These are phyloP conservation scores for Scaptomyza flava DNA, from an alignment of 2,888 invertebrate species.

Conservation along the genomic window DNA sequence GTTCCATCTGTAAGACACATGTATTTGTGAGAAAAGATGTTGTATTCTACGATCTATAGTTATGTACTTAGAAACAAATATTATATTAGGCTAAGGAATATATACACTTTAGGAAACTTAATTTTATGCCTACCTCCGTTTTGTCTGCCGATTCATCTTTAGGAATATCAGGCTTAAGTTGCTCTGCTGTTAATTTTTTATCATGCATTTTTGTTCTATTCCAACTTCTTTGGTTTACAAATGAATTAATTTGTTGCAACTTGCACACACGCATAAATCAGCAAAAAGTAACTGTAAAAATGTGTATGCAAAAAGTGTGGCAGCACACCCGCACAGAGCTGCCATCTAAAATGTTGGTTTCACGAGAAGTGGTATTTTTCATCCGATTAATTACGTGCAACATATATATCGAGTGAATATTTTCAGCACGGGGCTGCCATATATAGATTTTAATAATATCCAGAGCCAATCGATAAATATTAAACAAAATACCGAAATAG, in stretches of 20 bases:
- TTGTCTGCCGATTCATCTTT: neutral
- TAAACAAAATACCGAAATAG: too few species aligned
- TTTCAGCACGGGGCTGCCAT: too few species aligned
- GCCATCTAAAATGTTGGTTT: neutral
- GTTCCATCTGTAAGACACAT: neutral
- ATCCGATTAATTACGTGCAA: neutral
- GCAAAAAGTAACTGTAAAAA: neutral
- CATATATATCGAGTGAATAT: neutral
- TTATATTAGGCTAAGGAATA: too few species aligned
- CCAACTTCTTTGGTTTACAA: neutral
- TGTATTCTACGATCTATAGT: too few species aligned
- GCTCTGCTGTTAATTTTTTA: neutral
- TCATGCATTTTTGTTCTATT: neutral
- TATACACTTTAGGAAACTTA: neutral
- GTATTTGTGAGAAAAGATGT: neutral
- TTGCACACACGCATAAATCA: neutral
- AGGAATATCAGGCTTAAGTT: neutral
- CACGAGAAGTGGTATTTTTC: neutral
- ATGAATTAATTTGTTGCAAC: neutral
- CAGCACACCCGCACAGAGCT: neutral
- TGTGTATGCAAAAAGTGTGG: neutral
- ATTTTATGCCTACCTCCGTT: neutral
- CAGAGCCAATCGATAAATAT: too few species aligned
- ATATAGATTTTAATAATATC: too few species aligned
- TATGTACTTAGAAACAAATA: too few species aligned